Evolutionary conservation across 2,888 invertebrate species (phyloP), one percentile per base, ranked within the genome.

Genomic region (Caenorhabditis panamensis): DNA sequence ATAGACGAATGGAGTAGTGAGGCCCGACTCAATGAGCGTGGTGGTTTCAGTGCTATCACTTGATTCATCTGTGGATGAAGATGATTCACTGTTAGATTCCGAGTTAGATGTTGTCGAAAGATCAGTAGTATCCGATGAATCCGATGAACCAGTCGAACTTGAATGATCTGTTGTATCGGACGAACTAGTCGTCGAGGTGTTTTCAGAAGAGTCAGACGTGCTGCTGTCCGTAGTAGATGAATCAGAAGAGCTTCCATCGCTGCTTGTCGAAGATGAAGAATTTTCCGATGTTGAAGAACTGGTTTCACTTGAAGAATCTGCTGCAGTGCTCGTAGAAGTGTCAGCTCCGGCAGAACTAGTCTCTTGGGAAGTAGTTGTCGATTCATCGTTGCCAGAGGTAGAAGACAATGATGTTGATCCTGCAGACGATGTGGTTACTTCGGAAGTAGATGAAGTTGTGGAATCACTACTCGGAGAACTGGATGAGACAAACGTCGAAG

Each of bases 1-100:
- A 22, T 79, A 79, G 20, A 24, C 26, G 16, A 20, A 22, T 16
- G 59, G 6, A 1, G 69, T 26, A 0, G 69, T 58, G n/a, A n/a
- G n/a, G n/a, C n/a, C n/a, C n/a, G n/a, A n/a, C n/a, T n/a, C 26
- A 11, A 49, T 9, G 9, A 5, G 22, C 1, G 64, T 24, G 0
- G 53, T 22, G 4, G 37, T 47, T 20, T n/a, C 41, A 54, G 22
- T 63, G 20, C 22, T 22, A 3, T 18, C 28, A 5, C 31, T 58
- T 53, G 62, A 62, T 2, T 16, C 61, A 62, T 28, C 28, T 20
- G 18, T 20, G 18, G 63, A 36, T 18, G 69, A 59, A 4, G 62
- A 41, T 28, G 53, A 20, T 11, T 22, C 49, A 16, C 44, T 22
- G 18, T 56, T 22, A 22, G n/a, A 6, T 20, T n/a, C 20, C 3